phyloP scores from a whole-genome alignment of 2,113 vertebrate genomes.

The Datnioides undecimradiatus region DNA sequence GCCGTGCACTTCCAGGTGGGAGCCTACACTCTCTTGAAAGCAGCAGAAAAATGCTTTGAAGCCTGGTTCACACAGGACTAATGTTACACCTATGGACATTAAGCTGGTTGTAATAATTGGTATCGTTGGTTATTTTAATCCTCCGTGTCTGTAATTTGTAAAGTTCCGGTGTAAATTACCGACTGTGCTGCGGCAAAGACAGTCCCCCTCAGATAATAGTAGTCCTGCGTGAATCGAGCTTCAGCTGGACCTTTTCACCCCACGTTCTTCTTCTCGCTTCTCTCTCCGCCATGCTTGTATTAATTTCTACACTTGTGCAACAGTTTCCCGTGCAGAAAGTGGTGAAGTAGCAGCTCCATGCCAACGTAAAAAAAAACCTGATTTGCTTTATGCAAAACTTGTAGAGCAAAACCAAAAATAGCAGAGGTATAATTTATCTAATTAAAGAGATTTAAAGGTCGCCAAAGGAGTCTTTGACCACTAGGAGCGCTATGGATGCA shows the following conservation, averaged over 20 bases:
- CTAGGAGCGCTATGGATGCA: background rate
- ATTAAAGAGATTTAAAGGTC: background rate
- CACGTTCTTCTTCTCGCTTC: background rate
- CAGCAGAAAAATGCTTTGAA: slow-evolving; percentile 51
- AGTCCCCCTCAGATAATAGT: slow-evolving; percentile 35
- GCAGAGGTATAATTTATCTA: background rate
- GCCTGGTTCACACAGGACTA: background rate
- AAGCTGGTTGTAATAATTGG: slow-evolving; percentile 36
- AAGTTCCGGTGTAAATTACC: slow-evolving; percentile 34
- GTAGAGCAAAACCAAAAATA: background rate
- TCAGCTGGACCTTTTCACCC: background rate
- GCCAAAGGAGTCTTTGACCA: background rate
- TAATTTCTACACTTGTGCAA: background rate
- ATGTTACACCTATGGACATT: slow-evolving; percentile 34
- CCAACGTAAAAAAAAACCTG: background rate
- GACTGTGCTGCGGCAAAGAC: background rate
- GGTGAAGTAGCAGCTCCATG: background rate
- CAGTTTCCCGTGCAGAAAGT: background rate
- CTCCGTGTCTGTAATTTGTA: slow-evolving; percentile 47
- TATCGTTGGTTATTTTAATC: slow-evolving; percentile 41
- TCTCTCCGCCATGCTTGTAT: background rate
- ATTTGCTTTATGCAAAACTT: too few species aligned
- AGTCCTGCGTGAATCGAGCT: slow-evolving; percentile 27
- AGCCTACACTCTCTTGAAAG: slow-evolving; percentile 12
- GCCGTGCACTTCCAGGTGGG: slow-evolving; percentile 22